Base-by-base conservation (phyloP, 2,888 invertebrate species). In the Lymantria monacha region DNA sequence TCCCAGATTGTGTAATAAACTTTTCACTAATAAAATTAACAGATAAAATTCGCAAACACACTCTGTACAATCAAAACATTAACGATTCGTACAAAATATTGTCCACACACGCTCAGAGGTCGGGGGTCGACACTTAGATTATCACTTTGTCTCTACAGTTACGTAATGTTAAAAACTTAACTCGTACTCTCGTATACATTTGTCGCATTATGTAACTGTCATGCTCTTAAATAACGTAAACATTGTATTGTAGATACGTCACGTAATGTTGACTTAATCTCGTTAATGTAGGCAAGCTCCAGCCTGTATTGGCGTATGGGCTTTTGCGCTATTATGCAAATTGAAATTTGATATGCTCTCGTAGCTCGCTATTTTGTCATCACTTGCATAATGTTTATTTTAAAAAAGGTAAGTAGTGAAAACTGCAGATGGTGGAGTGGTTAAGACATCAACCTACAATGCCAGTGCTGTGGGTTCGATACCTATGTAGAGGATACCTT, bases 271-370 rank as follows among this genome's bases (percentile, higher is more conserved):
- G 78, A 76, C 78, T 76, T 82, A 80, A 85, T 85, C 76, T 77
- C 59, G 78, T 83, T 85, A 84, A 82, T 81, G 73, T 77, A 73
- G 67, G 71, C 75, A 76, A 74, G 76, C 74, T 73, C 69, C 67
- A 66, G 74, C 76, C 71, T 72, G 75, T 81, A 81, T 84, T 79
- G 76, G 72, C 71, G 73, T 76, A 80, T 76, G 79, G 80, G 83
- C 81, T 79, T 81, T 79, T 83, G 79, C 72, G 75, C 76, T 80
- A 82, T 82, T 85, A 85, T 84, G 83, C 78, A 85, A 84, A 86
- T 83, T 79, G 77, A 74, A 79, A 82, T 83, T 83, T 81, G 79
- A 84, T 81, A 83, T 76, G 74, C 75, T 78, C 69, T 72, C 70
- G 57, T 69, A 76, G 79, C 79, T 79, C 74, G 65, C 55, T 68